A percentile compares a stretch with the other conserved stretches of the same genome.
Conservation (phyloP, 2,888 invertebrate genomes). For the Reticulitermes lucifugus region DNA sequence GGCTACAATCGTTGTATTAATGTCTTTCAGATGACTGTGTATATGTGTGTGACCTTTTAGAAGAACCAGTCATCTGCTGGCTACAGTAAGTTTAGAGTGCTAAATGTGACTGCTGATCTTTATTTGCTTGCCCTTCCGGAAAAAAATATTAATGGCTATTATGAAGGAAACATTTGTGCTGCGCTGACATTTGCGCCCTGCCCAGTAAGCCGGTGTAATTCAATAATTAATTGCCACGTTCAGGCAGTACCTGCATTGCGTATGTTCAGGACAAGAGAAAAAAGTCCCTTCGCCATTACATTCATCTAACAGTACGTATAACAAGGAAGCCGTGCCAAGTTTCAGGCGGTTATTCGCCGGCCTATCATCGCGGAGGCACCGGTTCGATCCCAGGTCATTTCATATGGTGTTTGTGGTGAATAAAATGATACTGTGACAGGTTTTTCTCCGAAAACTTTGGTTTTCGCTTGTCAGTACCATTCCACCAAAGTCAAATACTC, state of each 20-base stretch:
- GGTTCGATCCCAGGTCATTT: too few species aligned
- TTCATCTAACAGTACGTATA: not conserved
- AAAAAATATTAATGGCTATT: slow-evolving; percentile 35
- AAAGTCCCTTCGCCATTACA: not conserved
- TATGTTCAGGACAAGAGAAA: not conserved
- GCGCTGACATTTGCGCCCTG: slow-evolving; percentile 36
- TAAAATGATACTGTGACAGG: too few species aligned
- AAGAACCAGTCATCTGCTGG: not conserved
- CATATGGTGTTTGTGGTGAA: too few species aligned
- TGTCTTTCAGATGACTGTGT: not conserved
- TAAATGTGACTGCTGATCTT: slow-evolving; percentile 36
- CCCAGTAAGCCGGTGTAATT: slow-evolving; percentile 20
- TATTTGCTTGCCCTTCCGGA: slow-evolving; percentile 35
- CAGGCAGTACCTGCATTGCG: slow-evolving; percentile 28
- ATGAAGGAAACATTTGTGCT: slow-evolving; percentile 34
- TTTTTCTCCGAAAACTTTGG: too few species aligned
- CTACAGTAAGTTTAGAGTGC: not conserved
- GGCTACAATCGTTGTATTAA: not conserved
- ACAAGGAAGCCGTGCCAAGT: too few species aligned
- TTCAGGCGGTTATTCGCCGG: too few species aligned
- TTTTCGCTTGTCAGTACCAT: too few species aligned
- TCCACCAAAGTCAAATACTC: too few species aligned
- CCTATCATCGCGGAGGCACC: too few species aligned
- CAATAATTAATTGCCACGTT: slow-evolving; percentile 27
- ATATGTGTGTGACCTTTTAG: not conserved